phyloP scores from a whole-genome alignment of 2,797 vertebrate species.

The Acipenser transmontanus region DNA sequence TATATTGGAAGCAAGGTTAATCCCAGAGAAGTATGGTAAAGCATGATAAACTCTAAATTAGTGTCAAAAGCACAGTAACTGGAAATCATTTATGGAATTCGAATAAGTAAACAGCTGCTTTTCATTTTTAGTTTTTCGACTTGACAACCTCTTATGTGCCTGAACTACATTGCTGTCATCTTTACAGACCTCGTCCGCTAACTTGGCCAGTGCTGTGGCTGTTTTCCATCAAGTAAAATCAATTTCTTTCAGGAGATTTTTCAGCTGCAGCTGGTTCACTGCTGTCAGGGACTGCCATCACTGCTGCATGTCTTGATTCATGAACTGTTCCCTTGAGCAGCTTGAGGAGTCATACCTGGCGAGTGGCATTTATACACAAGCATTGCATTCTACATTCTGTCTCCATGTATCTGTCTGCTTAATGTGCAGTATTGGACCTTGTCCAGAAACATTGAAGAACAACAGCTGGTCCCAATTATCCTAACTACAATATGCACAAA shows the following conservation, averaged over 20 bases:
- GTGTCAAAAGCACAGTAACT: too few relatives aligned
- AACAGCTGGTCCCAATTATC: conserved; percentile 68
- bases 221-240: not conserved
- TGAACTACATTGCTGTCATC: not conserved
- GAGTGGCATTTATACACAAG: conserved; percentile 22
- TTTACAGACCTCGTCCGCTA: not conserved
- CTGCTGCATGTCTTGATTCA: conserved; percentile 31
- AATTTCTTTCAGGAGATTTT: not conserved
- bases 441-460: conserved; percentile 45
- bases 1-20: too few relatives aligned
- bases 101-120: too few relatives aligned
- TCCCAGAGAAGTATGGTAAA: too few relatives aligned
- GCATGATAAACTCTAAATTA: too few relatives aligned
- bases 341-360: conserved; percentile 27
- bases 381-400: conserved; percentile 25
- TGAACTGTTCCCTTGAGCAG: conserved; percentile 38
- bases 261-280: conserved; percentile 33
- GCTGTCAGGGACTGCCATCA: conserved; percentile 27
- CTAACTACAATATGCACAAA: conserved; percentile 48
- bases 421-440: conserved; percentile 50
- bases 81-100: too few relatives aligned
- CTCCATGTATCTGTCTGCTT: conserved; percentile 44
- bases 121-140: too few relatives aligned
- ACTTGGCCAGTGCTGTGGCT: not conserved
- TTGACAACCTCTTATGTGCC: too few relatives aligned